These are phyloP conservation scores for Setipinna tenuifilis DNA, from an alignment of 2,797 vertebrate genomes.

Conservation along the genomic window DNA sequence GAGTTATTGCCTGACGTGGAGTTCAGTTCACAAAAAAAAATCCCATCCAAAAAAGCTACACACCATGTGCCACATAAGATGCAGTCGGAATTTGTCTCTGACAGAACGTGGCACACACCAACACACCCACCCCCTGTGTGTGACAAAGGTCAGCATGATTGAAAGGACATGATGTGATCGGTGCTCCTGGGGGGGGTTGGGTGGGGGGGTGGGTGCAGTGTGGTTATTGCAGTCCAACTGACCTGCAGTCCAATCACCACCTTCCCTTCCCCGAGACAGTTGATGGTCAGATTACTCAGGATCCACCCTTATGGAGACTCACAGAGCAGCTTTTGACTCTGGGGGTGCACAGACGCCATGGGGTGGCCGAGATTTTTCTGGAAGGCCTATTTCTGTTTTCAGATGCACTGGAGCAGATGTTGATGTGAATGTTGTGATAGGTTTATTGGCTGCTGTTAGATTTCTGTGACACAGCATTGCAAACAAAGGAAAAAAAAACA, in stretches of 20 bases:
- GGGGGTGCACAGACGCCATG: background rate
- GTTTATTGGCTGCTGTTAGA: background rate
- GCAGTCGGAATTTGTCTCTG: background rate
- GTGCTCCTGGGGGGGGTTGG: background rate
- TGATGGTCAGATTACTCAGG: background rate
- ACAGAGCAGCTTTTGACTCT: background rate
- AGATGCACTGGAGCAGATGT: background rate
- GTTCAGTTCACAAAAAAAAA: background rate
- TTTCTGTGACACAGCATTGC: background rate
- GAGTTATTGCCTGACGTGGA: background rate
- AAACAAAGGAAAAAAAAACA: background rate
- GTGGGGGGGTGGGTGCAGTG: too few species aligned
- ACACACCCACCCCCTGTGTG: background rate
- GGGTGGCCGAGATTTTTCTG: background rate
- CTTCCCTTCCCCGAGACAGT: background rate
- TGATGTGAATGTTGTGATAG: conserved; percentile 20
- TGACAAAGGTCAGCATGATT: background rate
- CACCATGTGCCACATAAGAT: too few species aligned
- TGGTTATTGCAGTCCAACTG: background rate
- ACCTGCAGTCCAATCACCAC: background rate
- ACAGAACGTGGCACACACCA: background rate
- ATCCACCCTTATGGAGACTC: background rate
- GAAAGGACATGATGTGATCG: background rate
- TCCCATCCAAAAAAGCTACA: background rate
- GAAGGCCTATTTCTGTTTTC: background rate